Evolutionary conservation across 2,113 vertebrate genomes (phyloP), one percentile per base, ranked within the genome.

Genomic region (Dryoscopus gambensis): DNA sequence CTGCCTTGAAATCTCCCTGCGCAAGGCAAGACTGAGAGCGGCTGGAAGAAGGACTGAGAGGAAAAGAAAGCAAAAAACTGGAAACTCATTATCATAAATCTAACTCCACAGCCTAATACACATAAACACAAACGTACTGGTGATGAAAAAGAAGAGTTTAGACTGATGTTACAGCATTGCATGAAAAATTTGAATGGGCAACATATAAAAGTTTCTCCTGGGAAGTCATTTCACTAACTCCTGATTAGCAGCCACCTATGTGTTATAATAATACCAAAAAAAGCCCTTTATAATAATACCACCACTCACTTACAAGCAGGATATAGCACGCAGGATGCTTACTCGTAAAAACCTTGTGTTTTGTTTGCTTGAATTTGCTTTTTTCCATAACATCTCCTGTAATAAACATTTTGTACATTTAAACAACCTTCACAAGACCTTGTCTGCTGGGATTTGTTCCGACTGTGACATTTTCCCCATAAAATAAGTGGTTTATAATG

Each of bases 401-500:
- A 94, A 81, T 25, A 49, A 49, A 65, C 4, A 62, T 57, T 76
- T 69, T 74, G 33, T 50, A 39, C 23, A 62, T 76, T 78, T 90
- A 84, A 84, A 55, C 20, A 85, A 89, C 11, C 10, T 65, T 95
- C 81, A 89, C 24, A 60, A 70, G 59, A 74, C 59, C 37, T 89
- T 71, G 39, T 64, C 47, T 20, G 23, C 25, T 57, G 75, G 68
- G 27, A 82, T 95, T 63, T 82, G 27, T 50, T 83, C 49, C 16
- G 15, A 11, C 10, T 25, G 24, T n/a, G 63, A 46, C 10, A 37
- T 52, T 49, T 83, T 20, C n/a, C 84, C 24, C 56, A 49, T 33
- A 88, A 91, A 97, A 57, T 47, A 92, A 84, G 90, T 20, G 25
- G 27, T 39, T 93, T 94, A 53, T 70, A 87, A 47, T 39, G 88